Evolutionary conservation across 2,797 vertebrate genomes (phyloP).

Genomic region (Pseudochirops corinnae): DNA sequence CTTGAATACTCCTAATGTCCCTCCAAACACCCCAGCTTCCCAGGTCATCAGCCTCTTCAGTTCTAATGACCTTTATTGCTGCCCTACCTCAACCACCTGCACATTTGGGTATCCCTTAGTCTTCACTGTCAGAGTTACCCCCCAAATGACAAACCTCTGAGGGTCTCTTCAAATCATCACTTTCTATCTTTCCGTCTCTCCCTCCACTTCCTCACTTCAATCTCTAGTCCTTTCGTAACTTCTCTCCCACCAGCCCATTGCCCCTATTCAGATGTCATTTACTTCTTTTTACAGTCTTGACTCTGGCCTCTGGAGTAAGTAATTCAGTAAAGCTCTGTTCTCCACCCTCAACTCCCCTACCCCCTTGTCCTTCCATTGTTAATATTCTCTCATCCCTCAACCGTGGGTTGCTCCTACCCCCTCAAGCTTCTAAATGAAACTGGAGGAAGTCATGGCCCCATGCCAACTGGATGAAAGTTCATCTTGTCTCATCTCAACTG

Average conservation of each 20-base stretch:
- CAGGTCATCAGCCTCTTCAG: not conserved
- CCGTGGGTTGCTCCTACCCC: not conserved
- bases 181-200: not conserved
- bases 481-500: not conserved
- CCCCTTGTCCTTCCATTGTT: not conserved
- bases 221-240: not conserved
- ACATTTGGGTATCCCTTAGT: not conserved
- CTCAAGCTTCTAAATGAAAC: not conserved
- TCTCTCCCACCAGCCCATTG: not conserved
- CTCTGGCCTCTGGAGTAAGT: not conserved
- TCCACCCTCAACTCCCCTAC: not conserved
- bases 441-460: not conserved
- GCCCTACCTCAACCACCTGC: not conserved
- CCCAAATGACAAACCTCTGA: not conserved
- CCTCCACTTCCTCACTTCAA: not conserved
- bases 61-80: not conserved
- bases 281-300: not conserved
- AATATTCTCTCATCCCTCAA: not conserved
- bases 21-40: not conserved
- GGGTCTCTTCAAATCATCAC: not conserved
- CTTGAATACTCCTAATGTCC: not conserved
- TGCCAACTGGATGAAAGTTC: not conserved
- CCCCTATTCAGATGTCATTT: not conserved
- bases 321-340: not conserved
- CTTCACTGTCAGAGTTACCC: not conserved